Evolutionary conservation across 2,113 vertebrate genomes (phyloP).

Genomic region (Ictalurus punctatus): DNA sequence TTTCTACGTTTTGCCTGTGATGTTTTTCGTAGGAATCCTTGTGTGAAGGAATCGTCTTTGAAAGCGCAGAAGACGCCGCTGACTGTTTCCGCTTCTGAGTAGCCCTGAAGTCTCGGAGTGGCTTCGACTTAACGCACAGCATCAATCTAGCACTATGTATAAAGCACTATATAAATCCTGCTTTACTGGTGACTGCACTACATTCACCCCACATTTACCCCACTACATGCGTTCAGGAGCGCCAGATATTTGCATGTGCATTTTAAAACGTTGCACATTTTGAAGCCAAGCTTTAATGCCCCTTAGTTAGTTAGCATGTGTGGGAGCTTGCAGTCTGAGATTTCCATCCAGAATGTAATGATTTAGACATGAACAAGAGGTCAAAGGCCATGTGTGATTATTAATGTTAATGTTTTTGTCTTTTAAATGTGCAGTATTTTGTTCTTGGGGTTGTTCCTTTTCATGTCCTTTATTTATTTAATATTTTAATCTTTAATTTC

Average conservation of each 20-base stretch:
- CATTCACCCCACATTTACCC: constrained; percentile 16
- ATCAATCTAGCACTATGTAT: neutral
- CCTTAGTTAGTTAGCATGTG: neutral
- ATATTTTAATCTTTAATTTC: neutral
- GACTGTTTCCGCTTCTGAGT: constrained; percentile 74
- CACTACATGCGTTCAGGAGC: neutral
- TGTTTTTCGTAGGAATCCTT: constrained; percentile 69
- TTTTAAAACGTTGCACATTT: neutral
- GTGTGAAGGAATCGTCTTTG: constrained; percentile 74
- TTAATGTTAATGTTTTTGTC: neutral
- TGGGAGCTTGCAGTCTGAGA: constrained; percentile 2
- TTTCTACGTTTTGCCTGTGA: neutral
- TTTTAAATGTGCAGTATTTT: neutral
- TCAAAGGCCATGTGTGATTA: neutral
- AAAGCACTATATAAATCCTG: neutral
- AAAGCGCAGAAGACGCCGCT: constrained; percentile 69
- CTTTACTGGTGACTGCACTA: neutral
- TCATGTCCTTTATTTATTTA: neutral
- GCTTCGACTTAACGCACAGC: constrained; percentile 12
- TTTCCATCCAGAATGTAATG: constrained; percentile 12
- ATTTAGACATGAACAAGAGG: neutral
- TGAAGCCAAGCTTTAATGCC: constrained; percentile 1
- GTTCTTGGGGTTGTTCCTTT: neutral
- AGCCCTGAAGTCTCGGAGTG: neutral
- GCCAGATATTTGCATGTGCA: neutral